These are phyloP conservation scores for Chaetorhynchus papuensis DNA, from an alignment of 2,113 vertebrate species.

Conservation along the genomic window DNA sequence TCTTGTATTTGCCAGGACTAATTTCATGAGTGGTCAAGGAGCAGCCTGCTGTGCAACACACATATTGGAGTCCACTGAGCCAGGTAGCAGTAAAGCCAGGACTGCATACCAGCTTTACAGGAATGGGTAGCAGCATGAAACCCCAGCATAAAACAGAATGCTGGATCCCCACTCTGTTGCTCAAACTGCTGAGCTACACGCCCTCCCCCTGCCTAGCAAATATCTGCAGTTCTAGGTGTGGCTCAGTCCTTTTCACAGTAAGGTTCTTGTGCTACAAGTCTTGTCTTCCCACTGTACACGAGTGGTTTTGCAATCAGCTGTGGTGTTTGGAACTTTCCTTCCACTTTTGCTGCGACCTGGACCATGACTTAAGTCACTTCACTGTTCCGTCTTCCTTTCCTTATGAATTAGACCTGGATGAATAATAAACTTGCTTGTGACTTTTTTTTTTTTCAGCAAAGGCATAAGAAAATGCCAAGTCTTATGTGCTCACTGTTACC, in stretches of 20 bases:
- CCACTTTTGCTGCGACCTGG: neutral
- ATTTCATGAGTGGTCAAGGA: neutral
- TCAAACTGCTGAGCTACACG: neutral
- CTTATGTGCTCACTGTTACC: neutral
- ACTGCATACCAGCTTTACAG: neutral
- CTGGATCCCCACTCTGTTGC: neutral
- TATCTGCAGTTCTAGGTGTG: neutral
- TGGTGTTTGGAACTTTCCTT: neutral
- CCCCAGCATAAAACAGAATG: neutral
- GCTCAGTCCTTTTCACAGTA: neutral
- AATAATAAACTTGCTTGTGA: neutral
- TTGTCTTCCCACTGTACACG: fast-evolving
- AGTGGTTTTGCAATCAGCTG: neutral
- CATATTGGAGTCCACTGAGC: neutral
- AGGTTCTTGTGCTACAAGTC: neutral
- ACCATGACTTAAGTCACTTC: neutral
- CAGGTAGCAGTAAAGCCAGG: neutral
- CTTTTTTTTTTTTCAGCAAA: neutral
- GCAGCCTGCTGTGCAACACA: neutral
- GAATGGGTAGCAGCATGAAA: neutral
- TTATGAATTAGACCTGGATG: neutral
- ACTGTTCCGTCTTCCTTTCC: neutral
- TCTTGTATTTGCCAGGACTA: neutral
- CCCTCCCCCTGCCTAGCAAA: neutral
- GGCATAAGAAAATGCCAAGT: neutral